Evolutionary conservation across 2,888 invertebrate species (phyloP).

Genomic region (Gisinianus flammeolus): DNA sequence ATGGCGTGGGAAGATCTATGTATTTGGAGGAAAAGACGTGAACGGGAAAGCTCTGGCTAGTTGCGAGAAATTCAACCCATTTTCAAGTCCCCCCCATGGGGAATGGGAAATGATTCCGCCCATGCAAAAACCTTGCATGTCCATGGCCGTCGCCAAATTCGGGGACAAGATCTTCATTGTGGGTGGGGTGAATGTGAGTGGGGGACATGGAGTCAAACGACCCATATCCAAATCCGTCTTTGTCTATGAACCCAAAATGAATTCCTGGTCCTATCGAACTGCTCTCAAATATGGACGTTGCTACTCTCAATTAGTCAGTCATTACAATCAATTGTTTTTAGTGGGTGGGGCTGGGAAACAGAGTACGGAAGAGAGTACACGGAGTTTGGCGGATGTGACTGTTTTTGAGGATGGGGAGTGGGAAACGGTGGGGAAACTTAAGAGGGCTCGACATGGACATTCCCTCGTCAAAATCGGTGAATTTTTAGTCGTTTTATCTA

Average conservation of each 20-base stretch:
- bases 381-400: constrained; percentile 61
- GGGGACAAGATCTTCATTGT: constrained; percentile 30
- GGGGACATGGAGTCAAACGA: background rate
- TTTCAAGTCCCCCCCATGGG: background rate
- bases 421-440: constrained; percentile 69
- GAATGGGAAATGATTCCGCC: constrained; percentile 12
- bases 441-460: constrained; percentile 72
- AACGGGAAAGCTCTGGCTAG: constrained; percentile 11
- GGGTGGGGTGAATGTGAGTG: constrained; percentile 17
- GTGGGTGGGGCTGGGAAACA: constrained; percentile 35
- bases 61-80: constrained; percentile 32
- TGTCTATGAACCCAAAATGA: constrained; percentile 21
- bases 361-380: background rate
- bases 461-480: constrained; percentile 70
- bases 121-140: constrained; percentile 24
- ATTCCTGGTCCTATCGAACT: constrained; percentile 19
- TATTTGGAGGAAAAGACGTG: constrained; percentile 69
- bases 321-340: constrained; percentile 29
- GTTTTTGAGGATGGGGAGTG: constrained; percentile 68
- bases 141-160: constrained; percentile 25
- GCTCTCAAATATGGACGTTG: background rate
- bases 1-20: constrained; percentile 73
- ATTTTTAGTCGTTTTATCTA: background rate
- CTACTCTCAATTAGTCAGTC: constrained; percentile 10
- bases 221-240: constrained; percentile 1